A percentile compares a stretch with the other conserved stretches of the same genome.
Evolutionary conservation across 2,113 vertebrate genomes (phyloP).

Genomic region (Nycticryphes semicollaris): DNA sequence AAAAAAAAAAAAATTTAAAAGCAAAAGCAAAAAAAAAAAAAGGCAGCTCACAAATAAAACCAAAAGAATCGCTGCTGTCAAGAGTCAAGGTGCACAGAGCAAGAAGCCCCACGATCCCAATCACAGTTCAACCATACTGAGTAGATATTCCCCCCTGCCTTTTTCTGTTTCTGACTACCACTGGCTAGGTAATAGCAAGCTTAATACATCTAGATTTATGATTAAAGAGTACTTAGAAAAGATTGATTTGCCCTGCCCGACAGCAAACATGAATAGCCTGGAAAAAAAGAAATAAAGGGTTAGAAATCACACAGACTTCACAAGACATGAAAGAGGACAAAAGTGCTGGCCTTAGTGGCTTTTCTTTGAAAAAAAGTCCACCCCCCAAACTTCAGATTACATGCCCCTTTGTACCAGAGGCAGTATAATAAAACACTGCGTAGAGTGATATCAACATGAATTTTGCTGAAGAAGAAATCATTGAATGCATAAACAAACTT

Average conservation of each 20-base stretch:
- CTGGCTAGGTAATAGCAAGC: constrained; percentile 44
- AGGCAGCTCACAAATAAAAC: not conserved
- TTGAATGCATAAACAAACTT: not conserved
- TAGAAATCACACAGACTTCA: constrained; percentile 31
- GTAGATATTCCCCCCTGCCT: not conserved
- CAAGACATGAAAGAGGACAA: constrained; percentile 15
- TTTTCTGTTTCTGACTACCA: constrained; percentile 18
- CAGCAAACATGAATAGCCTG: constrained; percentile 50
- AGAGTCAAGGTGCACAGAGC: not conserved
- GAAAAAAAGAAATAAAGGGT: constrained; percentile 22
- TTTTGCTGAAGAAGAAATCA: constrained; percentile 8
- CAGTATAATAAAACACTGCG: constrained; percentile 11
- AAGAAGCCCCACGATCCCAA: not conserved
- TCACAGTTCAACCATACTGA: not conserved
- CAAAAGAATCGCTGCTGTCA: not conserved
- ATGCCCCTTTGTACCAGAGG: constrained; percentile 20
- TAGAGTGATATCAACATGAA: not conserved
- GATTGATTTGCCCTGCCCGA: constrained; percentile 33
- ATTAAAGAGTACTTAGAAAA: constrained; percentile 58
- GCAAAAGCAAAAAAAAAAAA: not conserved
- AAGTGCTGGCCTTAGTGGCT: constrained; percentile 14
- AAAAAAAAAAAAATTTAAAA: not conserved
- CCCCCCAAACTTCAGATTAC: not conserved
- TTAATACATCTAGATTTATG: constrained; percentile 60
- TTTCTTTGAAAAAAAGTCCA: constrained; percentile 28